Evolutionary conservation across 2,888 invertebrate species (phyloP), one percentile per base, ranked within the genome.

Genomic region (Bruchidius siliquastri): DNA sequence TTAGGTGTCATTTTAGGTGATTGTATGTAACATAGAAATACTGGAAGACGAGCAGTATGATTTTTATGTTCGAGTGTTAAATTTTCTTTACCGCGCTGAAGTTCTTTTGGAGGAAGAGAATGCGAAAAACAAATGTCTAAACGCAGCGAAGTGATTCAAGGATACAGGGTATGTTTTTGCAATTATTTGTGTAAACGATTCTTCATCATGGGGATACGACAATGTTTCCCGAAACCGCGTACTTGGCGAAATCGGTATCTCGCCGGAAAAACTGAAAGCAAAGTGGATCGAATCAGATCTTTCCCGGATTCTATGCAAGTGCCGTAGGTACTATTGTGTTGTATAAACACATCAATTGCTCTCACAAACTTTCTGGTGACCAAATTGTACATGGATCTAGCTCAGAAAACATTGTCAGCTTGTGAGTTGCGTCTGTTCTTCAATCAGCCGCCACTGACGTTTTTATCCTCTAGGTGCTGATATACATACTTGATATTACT

Each of bases 111-210:
- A 8, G 18, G 18, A 49, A 49, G 13, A 49, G 6, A 49, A 49
- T 49, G 49, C 49, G 49, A 18, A 49, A 26, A 26, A 69, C 26
- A 74, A 76, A 80, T 79, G 79, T 81, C 79, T 79, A 84, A 83
- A 89, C 90, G 90, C 90, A 89, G 89, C 89, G 90, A 88, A 90
- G 92, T 92, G 92, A 92, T 92, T 92, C 90, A 93, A 94, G 94
- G 94, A 94, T 94, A 94, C 94, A 94, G 94, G 94, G 94, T 94
- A 94, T 93, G 93, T 93, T 93, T 89, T 94, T 93, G 93, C 93
- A 93, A 93, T 93, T 94, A 92, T 93, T 92, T 93, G 91, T 90
- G 90, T 91, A 90, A 82, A 80, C 83, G 83, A 84, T 84, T 84
- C 78, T 83, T 85, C 84, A 84, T 84, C 83, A 82, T 82, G 80